Conservation (phyloP, 2,797 vertebrate genomes). For the Anas flavirostris region DNA sequence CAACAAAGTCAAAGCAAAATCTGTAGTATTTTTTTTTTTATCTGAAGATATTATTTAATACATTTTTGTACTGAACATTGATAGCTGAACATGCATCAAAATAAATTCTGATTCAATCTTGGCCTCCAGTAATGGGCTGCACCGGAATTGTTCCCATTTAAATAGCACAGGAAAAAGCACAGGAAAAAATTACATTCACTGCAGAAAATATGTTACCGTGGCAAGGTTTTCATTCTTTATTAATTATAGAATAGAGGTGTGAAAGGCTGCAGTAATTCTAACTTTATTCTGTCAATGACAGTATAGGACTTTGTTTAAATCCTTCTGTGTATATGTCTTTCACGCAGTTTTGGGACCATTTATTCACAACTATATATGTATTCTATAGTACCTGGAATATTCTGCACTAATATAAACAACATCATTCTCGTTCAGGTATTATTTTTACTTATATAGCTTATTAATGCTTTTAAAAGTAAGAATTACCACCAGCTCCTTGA, state of each 20-base stretch:
- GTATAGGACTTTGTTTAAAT: background rate
- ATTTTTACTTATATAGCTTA: constrained; percentile 26
- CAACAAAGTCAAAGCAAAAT: constrained; percentile 12
- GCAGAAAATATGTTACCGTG: background rate
- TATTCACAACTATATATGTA: background rate
- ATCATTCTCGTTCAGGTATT: background rate
- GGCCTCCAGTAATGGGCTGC: constrained; percentile 18
- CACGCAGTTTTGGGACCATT: background rate
- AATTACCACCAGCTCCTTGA: constrained; percentile 9
- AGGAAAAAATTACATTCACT: constrained; percentile 41
- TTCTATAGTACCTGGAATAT: background rate
- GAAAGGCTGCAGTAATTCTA: constrained; percentile 13
- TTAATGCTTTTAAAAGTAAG: constrained; percentile 17
- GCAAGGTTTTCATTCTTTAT: constrained; percentile 22
- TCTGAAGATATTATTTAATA: constrained; percentile 32
- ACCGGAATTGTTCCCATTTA: constrained; percentile 12
- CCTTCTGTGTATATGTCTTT: background rate
- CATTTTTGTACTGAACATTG: background rate
- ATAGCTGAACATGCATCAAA: constrained; percentile 38
- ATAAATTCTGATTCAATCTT: constrained; percentile 50
- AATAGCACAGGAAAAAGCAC: constrained; percentile 4
- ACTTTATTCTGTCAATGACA: background rate
- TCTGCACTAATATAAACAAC: background rate
- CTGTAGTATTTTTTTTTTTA: background rate
- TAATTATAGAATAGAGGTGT: constrained; percentile 35